phyloP scores from a whole-genome alignment of 2,113 vertebrate genomes.

The Salvelinus fontinalis region DNA sequence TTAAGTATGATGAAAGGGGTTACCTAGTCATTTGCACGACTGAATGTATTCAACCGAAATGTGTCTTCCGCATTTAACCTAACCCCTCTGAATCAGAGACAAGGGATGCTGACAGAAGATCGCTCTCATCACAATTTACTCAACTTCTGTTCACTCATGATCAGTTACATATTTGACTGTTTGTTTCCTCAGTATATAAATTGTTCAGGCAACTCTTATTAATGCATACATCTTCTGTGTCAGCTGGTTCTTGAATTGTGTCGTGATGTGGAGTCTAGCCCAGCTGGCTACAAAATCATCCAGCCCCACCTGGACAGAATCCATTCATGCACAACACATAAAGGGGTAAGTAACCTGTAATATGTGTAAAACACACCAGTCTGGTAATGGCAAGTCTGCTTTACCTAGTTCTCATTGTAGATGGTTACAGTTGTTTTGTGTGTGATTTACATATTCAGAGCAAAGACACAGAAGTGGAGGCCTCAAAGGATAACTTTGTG shows the following conservation, averaged over 20 bases:
- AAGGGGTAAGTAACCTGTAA: background rate
- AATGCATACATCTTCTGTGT: background rate
- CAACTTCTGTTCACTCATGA: background rate
- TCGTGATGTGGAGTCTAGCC: background rate
- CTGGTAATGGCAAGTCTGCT: too few relatives aligned
- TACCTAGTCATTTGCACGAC: too few relatives aligned
- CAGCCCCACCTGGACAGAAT: constrained; percentile 28
- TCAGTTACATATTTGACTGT: background rate
- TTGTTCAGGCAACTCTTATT: background rate
- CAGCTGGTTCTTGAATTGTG: constrained; percentile 44
- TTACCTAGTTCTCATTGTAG: too few relatives aligned
- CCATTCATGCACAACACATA: background rate
- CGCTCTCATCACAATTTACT: background rate
- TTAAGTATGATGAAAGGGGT: too few relatives aligned
- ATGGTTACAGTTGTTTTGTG: too few relatives aligned
- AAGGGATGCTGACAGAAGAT: background rate
- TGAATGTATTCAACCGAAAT: too few relatives aligned
- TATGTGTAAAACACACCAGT: too few relatives aligned
- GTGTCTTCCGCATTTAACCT: too few relatives aligned
- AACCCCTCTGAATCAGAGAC: too few relatives aligned
- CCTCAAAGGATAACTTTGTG: constrained; percentile 39
- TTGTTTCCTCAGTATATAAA: background rate
- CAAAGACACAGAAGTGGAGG: constrained; percentile 40
- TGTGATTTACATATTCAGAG: constrained; percentile 16
- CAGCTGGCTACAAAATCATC: constrained; percentile 7